Percentiles rank a stretch among this genome's conserved stretches.
Conservation (phyloP, 2,888 invertebrate species). For the Ophion costatus region DNA sequence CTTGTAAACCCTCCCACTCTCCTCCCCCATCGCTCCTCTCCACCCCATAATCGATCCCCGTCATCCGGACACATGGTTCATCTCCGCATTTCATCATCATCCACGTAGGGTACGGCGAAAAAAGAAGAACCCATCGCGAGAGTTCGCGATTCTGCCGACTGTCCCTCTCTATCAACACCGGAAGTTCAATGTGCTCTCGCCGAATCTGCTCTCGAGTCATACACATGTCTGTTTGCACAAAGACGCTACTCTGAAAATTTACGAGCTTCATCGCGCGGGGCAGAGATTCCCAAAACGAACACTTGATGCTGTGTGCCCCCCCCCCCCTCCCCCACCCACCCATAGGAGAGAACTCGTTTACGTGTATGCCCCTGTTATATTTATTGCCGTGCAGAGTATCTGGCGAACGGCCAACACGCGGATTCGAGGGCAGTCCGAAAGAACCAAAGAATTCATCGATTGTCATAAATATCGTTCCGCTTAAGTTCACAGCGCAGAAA, state of each 20-base stretch:
- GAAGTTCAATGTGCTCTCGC: background rate
- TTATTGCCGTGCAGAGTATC: background rate
- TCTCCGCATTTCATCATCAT: constrained; percentile 1
- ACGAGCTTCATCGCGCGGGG: background rate
- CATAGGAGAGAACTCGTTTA: background rate
- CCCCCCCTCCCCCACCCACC: background rate
- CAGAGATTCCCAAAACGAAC: background rate
- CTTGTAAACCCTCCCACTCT: no score
- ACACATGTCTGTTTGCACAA: background rate
- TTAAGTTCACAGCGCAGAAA: background rate
- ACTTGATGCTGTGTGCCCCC: background rate
- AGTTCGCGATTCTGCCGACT: background rate
- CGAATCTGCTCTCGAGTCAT: background rate
- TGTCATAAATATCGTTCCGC: no score
- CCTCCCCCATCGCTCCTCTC: background rate
- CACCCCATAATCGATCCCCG: constrained; percentile 28
- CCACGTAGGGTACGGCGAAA: background rate
- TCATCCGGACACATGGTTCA: constrained; percentile 42
- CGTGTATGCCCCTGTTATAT: background rate
- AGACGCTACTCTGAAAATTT: background rate
- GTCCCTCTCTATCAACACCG: no score
- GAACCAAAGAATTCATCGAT: background rate
- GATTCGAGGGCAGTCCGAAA: background rate
- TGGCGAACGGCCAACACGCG: background rate
- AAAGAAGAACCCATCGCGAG: background rate